phyloP scores from a whole-genome alignment of 1,140 invertebrate genomes.

The Pseudomyrmex cubaensis region DNA sequence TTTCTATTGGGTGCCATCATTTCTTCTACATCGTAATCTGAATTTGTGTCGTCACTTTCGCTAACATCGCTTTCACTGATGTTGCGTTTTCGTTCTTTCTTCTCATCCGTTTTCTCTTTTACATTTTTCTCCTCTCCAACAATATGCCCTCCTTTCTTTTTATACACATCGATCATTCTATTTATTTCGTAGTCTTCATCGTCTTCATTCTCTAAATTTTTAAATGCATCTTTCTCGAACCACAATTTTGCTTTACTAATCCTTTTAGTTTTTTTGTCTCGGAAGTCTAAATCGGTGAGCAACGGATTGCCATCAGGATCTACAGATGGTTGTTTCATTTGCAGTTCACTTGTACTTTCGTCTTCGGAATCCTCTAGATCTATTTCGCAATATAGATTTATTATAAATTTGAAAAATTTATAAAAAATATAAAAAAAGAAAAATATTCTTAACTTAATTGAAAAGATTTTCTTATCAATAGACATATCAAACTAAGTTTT shows the following conservation, averaged over 20 bases:
- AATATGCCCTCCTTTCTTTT: conserved; percentile 89
- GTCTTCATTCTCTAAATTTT: conserved; percentile 91
- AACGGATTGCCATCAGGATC: conserved; percentile 89
- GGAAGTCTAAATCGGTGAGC: conserved; percentile 93
- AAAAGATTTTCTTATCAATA: conserved; percentile 25
- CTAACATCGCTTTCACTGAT: conserved; percentile 76
- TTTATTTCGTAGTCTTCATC: conserved; percentile 96
- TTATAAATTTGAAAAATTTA: conserved; percentile 14
- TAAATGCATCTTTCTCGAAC: conserved; percentile 96
- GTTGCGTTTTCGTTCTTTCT: conserved; percentile 65
- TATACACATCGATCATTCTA: conserved; percentile 90
- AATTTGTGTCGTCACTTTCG: conserved; percentile 81
- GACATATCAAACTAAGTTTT: conserved; percentile 39
- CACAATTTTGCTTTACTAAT: conserved; percentile 93
- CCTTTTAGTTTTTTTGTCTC: conserved; percentile 89
- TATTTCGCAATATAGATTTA: conserved; percentile 74
- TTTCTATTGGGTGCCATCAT: conserved; percentile 72
- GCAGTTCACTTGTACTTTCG: conserved; percentile 76
- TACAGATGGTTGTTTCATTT: conserved; percentile 78
- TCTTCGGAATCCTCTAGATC: conserved; percentile 86
- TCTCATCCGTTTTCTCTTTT: conserved; percentile 55
- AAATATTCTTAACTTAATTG: background rate
- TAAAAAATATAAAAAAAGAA: conserved; percentile 27
- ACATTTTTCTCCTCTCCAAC: conserved; percentile 83
- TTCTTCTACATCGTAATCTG: conserved; percentile 88